Base-by-base conservation (phyloP, 1,140 invertebrate genomes). In the Steinernema khuongi region DNA sequence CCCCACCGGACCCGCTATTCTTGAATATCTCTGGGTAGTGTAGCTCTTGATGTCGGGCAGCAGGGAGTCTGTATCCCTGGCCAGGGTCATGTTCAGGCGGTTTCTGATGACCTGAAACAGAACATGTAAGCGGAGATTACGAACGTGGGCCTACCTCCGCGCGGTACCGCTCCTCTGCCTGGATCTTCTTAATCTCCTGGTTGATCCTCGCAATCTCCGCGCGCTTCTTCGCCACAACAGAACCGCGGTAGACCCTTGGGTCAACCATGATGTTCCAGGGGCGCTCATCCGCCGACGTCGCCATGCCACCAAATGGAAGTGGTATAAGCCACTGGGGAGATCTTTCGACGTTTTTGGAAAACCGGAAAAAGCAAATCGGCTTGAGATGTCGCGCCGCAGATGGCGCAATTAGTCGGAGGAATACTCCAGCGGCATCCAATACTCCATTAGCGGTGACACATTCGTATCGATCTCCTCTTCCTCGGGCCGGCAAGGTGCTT, bases 361-460 rank as follows among this genome's bases (percentile, higher is more conserved):
- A 26, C 50, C 50, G 50, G 50, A 60, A 60, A 60, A 60, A 60
- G 50, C 50, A 60, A 60, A 60, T 60, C 50, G 50, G 50, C 50
- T 60, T 60, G 50, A 60, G 50, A 26, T 4, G 50, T 60, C 50
- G 50, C 19, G 50, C 26, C 50, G 50, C 14, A 60, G 14, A 22
- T 22, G 11, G 50, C 22, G 50, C 50, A 60, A 60, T 60, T 60
- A 60, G 50, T 22, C 50, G 50, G 26, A n/a, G n/a, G n/a, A 60
- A 60, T 60, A 60, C 50, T 60, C 22, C 22, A n/a, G n/a, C n/a
- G n/a, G n/a, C n/a, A 60, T 60, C 50, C 50, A 60, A 60, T 60
- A 60, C 26, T 60, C 50, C 50, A 60, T 60, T 60, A 60, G 50
- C 7, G 50, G 36, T n/a, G 36, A 41, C 11, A 14, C n/a, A 14